These are phyloP conservation scores for Penelope pileata DNA, from an alignment of 2,113 vertebrate species.

Conservation along the genomic window DNA sequence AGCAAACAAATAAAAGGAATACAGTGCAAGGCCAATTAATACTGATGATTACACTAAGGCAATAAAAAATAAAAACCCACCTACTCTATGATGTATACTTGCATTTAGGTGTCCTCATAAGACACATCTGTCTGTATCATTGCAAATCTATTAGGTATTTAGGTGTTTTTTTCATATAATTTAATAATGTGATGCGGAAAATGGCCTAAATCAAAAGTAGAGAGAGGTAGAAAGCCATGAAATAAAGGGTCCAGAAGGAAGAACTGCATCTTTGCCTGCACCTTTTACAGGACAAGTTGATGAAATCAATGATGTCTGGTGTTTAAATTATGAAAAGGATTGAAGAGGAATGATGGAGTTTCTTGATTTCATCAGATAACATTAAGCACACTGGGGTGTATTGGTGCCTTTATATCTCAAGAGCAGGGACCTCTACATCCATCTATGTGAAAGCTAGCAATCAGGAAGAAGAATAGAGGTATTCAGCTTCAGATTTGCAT, in stretches of 20 bases:
- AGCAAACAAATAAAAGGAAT: not conserved
- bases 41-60: not conserved
- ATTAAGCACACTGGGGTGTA: not conserved
- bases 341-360: not conserved
- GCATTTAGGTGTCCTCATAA: not conserved
- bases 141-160: not conserved
- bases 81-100: not conserved
- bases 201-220: not conserved
- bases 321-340: not conserved
- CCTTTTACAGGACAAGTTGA: not conserved
- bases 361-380: not conserved
- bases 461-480: not conserved
- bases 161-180: not conserved
- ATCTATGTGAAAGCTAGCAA: not conserved
- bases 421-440: not conserved
- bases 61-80: not conserved
- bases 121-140: not conserved
- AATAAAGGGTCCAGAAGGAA: not conserved
- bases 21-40: not conserved
- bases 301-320: not conserved
- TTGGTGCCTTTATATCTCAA: not conserved
- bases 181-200: not conserved
- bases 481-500: not conserved
- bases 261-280: not conserved
- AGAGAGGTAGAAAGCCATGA: not conserved